These are phyloP conservation scores for Aleiodes leptofemur DNA, from an alignment of 2,888 invertebrate species.

Conservation along the genomic window DNA sequence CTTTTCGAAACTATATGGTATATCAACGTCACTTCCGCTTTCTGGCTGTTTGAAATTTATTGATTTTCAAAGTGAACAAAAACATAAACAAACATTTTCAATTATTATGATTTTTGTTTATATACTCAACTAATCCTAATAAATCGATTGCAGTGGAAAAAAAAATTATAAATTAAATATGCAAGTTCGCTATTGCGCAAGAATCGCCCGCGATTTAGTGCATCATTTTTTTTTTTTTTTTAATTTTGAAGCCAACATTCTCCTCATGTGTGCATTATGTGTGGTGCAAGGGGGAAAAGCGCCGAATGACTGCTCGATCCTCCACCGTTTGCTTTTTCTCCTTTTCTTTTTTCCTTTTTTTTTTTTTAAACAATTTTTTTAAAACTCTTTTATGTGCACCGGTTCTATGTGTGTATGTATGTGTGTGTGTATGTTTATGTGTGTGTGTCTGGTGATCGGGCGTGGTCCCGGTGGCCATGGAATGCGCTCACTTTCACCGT, in stretches of 20 bases:
- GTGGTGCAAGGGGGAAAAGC: constrained; percentile 46
- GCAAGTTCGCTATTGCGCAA: no score
- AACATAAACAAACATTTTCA: no score
- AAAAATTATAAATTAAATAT: no score
- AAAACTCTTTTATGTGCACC: constrained; percentile 19
- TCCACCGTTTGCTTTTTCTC: constrained; percentile 13
- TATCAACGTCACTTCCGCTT: no score
- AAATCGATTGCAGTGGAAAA: no score
- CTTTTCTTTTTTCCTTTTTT: constrained; percentile 7
- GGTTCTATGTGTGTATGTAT: constrained; percentile 29
- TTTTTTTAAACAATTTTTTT: constrained; percentile 12
- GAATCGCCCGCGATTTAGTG: constrained; percentile 52
- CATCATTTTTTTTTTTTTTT: constrained; percentile 47
- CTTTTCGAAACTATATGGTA: no score
- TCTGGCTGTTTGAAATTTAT: no score
- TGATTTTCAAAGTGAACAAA: no score
- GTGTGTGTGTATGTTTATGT: constrained; percentile 31
- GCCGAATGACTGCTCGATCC: constrained; percentile 40
- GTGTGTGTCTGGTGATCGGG: constrained; percentile 71
- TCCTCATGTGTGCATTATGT: constrained; percentile 46
- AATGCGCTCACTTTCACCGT: constrained; percentile 75
- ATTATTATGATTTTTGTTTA: no score
- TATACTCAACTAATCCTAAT: no score
- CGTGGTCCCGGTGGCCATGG: constrained; percentile 75
- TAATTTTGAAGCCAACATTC: constrained; percentile 37